These are phyloP conservation scores for Hypercompe scribonia DNA, from an alignment of 2,888 invertebrate species.

Conservation along the genomic window DNA sequence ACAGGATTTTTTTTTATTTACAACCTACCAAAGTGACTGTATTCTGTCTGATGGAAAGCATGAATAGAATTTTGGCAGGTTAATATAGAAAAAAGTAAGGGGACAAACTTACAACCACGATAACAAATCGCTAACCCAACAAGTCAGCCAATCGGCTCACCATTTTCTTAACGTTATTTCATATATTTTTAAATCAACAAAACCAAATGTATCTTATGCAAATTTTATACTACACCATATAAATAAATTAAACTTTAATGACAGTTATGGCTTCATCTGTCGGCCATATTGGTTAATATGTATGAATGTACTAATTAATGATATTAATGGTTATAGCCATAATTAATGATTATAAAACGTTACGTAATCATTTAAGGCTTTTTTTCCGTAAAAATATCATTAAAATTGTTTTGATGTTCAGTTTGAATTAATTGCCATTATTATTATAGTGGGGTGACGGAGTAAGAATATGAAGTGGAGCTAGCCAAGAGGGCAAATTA, in stretches of 20 bases:
- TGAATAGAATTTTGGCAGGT: no score
- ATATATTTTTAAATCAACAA: constrained; percentile 1
- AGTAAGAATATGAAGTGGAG: no score
- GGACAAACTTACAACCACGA: no score
- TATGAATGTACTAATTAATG: constrained; percentile 42
- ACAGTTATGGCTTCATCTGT: constrained; percentile 50
- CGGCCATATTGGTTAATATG: constrained; percentile 58
- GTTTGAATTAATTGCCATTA: neutral
- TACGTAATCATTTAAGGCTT: neutral
- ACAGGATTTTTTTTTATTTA: no score
- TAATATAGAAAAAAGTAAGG: no score
- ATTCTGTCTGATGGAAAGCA: no score
- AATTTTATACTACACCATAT: constrained; percentile 15
- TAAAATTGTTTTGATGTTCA: neutral
- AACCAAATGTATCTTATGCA: constrained; percentile 8
- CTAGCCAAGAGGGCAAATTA: no score
- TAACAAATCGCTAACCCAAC: no score
- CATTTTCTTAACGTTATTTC: neutral
- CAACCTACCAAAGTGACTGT: no score
- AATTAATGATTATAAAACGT: constrained; percentile 9
- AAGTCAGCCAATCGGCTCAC: neutral
- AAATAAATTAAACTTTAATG: constrained; percentile 43
- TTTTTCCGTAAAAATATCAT: neutral
- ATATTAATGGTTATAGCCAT: constrained; percentile 25
- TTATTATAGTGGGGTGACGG: neutral